Percentiles rank a stretch among this genome's conserved stretches.
Conservation (phyloP, 1,140 invertebrate genomes). For the Chelonus insularis region DNA sequence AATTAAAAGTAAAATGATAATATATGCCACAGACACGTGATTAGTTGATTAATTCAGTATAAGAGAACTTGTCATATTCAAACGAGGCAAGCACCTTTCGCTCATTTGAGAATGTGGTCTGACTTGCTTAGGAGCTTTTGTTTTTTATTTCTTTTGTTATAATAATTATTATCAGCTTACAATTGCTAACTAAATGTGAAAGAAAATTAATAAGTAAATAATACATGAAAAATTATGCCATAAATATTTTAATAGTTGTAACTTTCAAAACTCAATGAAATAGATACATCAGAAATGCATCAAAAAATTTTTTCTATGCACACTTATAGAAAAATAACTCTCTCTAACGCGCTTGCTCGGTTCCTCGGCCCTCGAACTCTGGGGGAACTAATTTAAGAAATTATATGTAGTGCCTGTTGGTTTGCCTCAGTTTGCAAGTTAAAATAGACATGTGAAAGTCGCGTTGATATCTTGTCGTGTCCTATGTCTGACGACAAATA, state of each 20-base stretch:
- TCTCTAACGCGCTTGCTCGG: slow-evolving; percentile 41
- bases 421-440: slow-evolving; percentile 55
- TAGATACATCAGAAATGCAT: no score
- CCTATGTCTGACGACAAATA: slow-evolving; percentile 8
- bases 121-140: slow-evolving; percentile 29
- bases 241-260: no score
- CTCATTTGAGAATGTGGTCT: slow-evolving; percentile 34
- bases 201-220: background rate
- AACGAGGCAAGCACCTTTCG: slow-evolving; percentile 23
- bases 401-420: slow-evolving; percentile 48
- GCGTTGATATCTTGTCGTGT: slow-evolving; percentile 29
- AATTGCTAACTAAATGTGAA: slow-evolving; percentile 10
- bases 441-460: slow-evolving; percentile 58
- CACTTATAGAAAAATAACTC: slow-evolving; percentile 13
- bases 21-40: background rate
- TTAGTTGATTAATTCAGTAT: slow-evolving; percentile 25
- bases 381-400: slow-evolving; percentile 57
- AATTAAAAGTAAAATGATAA: no score
- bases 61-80: slow-evolving; percentile 29
- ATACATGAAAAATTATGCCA: no score
- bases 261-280: no score
- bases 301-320: background rate
- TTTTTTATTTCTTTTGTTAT: slow-evolving; percentile 14
- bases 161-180: background rate
- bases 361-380: slow-evolving; percentile 35